Evolutionary conservation across 2,888 invertebrate species (phyloP), one percentile per base, ranked within the genome.

Genomic region (Phyllotreta cruciferae): DNA sequence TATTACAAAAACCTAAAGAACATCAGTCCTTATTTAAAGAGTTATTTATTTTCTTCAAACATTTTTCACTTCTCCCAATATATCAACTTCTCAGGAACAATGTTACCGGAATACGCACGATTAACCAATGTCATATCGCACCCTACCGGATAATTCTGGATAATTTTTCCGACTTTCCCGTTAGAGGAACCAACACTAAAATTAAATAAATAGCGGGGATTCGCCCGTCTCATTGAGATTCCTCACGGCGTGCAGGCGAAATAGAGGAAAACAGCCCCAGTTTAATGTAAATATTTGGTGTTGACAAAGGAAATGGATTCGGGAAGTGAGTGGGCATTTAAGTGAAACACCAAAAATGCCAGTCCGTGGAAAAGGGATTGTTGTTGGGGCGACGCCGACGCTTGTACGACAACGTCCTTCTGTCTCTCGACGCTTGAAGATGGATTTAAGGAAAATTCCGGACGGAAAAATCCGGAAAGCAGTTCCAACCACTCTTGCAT

Each of bases 281-380:
- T 44, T 62, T 52, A 56, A 55, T 62, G 65, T 65, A 65, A 62
- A 65, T 65, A 65, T 65, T 65, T 65, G 62, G 62, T 62, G 65
- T 62, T 62, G 58, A 60, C 62, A 60, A 52, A 45, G 60, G 55
- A 47, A 55, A 61, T 55, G 58, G 45, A 55, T 58, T 58, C 52
- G 13, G 11, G 42, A 52, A 62, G 45, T n/a, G 14, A 41, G 45
- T 60, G 49, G 58, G 52, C 55, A 65, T 60, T 62, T 60, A 60
- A 60, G 56, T 53, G 58, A 52, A 60, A 62, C 62, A 45, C 44
- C 44, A 35, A 57, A 58, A 62, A 57, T 62, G 45, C 62, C 57
- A 7, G 14, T 56, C 41, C 14, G 37, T 14, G 57, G 53, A 57
- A 57, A 62, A 50, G 45, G 39, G 41, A 56, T 57, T 24, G 24